Evolutionary conservation across 2,797 vertebrate genomes (phyloP), one percentile per base, ranked within the genome.

Genomic region (Zalophus californianus): DNA sequence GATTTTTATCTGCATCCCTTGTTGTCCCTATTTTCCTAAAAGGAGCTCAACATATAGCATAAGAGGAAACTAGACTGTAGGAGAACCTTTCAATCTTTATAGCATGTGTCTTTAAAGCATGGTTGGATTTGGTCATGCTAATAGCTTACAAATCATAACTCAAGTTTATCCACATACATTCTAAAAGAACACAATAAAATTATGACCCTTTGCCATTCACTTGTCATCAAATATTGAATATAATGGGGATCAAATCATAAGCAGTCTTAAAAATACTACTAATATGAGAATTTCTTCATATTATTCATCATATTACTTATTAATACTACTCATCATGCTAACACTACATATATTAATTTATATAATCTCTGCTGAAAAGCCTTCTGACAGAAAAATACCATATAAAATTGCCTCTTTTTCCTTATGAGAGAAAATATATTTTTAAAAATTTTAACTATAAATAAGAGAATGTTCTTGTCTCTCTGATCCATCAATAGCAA

Each of bases 391-490:
- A 88, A 86, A 98, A 97, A 80, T 96, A 93, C 87, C 96, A 91
- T 94, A 92, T 96, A 96, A 97, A 96, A 32, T 77, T 92, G 95
- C 68, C 18, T 73, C 77, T 97, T 98, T 97, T 94, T 93, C 21
- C 23, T 82, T 52, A 11, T 44, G 29, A 23, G 35, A 84, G 27
- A 62, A 44, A 86, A 94, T 1, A 54, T 7, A 27, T 29, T 44
- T 73, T 86, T 97, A 97, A 93, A 20, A 92, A 4, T 54, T 93
- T 96, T 96, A 72, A 66, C 27, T 92, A 7, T 58, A 0, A 32
- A 50, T 50, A 70, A 97, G 29, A 86, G 25, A 75, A 78, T 41
- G 14, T 58, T 90, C 10, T 66, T 68, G 3, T 68, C 62, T 83
- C 12, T 96, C 52, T 48, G 77, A 29, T 80, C 1, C 38, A 64